phyloP scores from a whole-genome alignment of 2,113 vertebrate genomes.

The Dendrocopos noguchii region DNA sequence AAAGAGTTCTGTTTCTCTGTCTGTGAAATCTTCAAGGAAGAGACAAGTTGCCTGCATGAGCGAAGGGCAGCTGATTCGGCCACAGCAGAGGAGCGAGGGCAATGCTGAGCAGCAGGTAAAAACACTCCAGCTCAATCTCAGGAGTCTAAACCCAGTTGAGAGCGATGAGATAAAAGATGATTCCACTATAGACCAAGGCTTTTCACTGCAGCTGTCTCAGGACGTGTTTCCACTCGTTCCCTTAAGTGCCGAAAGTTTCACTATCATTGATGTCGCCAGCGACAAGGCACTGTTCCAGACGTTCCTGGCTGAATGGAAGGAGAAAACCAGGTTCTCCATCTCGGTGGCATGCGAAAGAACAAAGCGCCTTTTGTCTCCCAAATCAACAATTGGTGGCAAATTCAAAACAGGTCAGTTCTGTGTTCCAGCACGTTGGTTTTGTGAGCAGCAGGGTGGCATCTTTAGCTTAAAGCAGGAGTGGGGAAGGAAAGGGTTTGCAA shows the following conservation, averaged over 20 bases:
- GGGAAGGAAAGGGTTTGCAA: background rate
- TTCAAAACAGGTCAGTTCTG: slow-evolving; percentile 83
- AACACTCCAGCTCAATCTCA: background rate
- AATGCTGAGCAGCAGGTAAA: background rate
- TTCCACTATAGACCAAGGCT: slow-evolving; percentile 65
- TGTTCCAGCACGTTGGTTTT: background rate
- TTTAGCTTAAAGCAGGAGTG: background rate
- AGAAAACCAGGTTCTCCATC: slow-evolving; percentile 84
- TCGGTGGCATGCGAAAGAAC: slow-evolving; percentile 88
- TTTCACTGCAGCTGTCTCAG: slow-evolving; percentile 84
- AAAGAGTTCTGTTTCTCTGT: slow-evolving; percentile 68
- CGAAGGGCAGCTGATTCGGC: background rate
- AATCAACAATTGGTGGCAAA: slow-evolving; percentile 78
- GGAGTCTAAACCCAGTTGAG: background rate
- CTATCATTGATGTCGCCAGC: slow-evolving; percentile 93
- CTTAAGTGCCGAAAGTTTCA: slow-evolving; percentile 80
- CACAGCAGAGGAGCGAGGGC: background rate
- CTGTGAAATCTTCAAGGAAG: slow-evolving; percentile 58
- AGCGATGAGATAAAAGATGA: slow-evolving; percentile 28
- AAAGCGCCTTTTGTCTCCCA: slow-evolving; percentile 64
- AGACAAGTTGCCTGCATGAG: background rate
- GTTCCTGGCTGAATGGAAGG: slow-evolving; percentile 90
- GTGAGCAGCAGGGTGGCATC: background rate
- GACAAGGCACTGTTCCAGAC: slow-evolving; percentile 87
- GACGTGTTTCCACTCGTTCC: slow-evolving; percentile 68